phyloP scores from a whole-genome alignment of 1,140 invertebrate genomes.

The Leptinotarsa undecemlineata region DNA sequence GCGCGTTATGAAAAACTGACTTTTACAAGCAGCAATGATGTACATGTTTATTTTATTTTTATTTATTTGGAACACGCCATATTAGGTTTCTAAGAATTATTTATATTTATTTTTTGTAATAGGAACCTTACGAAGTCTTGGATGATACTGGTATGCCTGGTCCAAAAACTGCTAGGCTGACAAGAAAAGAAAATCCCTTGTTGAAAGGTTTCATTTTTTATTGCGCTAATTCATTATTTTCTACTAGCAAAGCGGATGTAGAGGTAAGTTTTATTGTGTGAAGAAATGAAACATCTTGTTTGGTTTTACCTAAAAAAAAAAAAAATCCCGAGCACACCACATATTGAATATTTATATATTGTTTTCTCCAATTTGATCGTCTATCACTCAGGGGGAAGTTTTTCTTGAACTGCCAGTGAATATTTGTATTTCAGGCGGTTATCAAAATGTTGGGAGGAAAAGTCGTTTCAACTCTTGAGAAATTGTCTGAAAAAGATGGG shows the following conservation, averaged over 20 bases:
- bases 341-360: too few relatives aligned
- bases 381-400: background rate
- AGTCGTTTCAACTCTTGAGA: slow-evolving; percentile 36
- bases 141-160: slow-evolving; percentile 46
- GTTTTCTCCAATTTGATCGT: too few relatives aligned
- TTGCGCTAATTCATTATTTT: slow-evolving; percentile 42
- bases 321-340: too few relatives aligned
- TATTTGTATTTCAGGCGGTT: slow-evolving; percentile 40
- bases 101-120: slow-evolving; percentile 30
- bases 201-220: slow-evolving; percentile 48
- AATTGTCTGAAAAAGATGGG: slow-evolving; percentile 38
- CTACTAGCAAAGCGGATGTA: slow-evolving; percentile 41
- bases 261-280: slow-evolving; percentile 38
- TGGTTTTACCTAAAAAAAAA: too few relatives aligned
- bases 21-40: too few relatives aligned
- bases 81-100: background rate
- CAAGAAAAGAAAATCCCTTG: slow-evolving; percentile 37
- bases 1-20: too few relatives aligned
- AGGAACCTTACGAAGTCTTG: slow-evolving; percentile 51
- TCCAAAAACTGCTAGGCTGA: slow-evolving; percentile 45
- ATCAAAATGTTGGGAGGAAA: slow-evolving; percentile 42
- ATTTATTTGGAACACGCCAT: too few relatives aligned
- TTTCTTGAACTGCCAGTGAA: too few relatives aligned
- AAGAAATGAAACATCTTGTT: too few relatives aligned
- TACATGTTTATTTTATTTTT: too few relatives aligned